Conservation (phyloP, 2,113 vertebrate species). For the Protobothrops mucrosquamatus region DNA sequence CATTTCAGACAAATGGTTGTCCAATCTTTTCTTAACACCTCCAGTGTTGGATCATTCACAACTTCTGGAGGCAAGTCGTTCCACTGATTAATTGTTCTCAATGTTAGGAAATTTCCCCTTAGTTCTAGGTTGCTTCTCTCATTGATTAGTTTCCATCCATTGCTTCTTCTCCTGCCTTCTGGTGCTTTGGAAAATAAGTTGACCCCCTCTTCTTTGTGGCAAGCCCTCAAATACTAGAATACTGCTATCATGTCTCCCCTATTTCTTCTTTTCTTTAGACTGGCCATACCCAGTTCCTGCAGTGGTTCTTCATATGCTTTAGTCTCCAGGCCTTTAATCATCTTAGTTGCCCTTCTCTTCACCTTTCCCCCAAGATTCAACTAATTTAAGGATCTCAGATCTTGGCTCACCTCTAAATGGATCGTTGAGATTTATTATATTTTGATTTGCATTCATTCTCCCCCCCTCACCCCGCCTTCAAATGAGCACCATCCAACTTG, state of each 20-base stretch:
- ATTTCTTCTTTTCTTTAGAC: not conserved
- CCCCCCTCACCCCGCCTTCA: too few relatives aligned
- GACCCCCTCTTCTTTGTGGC: not conserved
- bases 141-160: not conserved
- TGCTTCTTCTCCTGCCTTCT: not conserved
- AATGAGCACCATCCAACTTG: too few relatives aligned
- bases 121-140: not conserved
- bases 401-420: too few relatives aligned
- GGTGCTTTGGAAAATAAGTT: not conserved
- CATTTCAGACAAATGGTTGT: not conserved
- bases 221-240: not conserved
- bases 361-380: too few relatives aligned
- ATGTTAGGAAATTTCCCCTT: not conserved
- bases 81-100: not conserved
- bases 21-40: not conserved
- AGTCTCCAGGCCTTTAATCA: too few relatives aligned
- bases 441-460: too few relatives aligned
- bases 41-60: not conserved
- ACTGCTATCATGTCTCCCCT: too few relatives aligned
- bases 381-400: too few relatives aligned
- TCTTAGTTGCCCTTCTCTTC: too few relatives aligned
- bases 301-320: not conserved
- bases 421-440: too few relatives aligned
- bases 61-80: not conserved
- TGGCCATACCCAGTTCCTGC: not conserved